Evolutionary conservation across 2,113 vertebrate species (phyloP), one percentile per base, ranked within the genome.

Genomic region (Corvus moneduloides): DNA sequence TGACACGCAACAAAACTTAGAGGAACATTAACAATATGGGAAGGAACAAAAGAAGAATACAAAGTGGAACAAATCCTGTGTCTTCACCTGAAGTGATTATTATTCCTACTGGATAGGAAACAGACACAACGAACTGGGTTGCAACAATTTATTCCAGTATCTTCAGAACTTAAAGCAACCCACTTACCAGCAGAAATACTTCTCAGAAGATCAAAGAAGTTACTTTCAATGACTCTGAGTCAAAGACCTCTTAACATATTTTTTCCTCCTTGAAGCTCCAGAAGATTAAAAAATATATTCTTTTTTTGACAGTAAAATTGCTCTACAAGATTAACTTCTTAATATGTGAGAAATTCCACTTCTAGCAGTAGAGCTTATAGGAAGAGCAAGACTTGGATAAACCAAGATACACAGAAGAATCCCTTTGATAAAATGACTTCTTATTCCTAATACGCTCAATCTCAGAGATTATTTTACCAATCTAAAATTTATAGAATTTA

Each of bases 211-310:
- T 84, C 82, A 91, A 87, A 94, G 75, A 88, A 91, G 43, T 82
- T 82, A 59, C 15, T 90, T 79, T 30, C 48, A 78, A 39, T 15
- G 30, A 92, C 37, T 78, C 23, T 16, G 7, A 89, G 51, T 77
- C 73, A 87, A 93, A 94, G 88, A 93, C 39, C 56, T 90, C 51
- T 84, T 72, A 82, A 79, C 8, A 79, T 55, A 41, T 78, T 95
- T 80, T 84, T 84, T 93, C 48, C 14, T 84, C 26, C 61, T 87
- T 10, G 3, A 87, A 87, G 39, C 33, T 93, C 54, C 48, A 67
- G 13, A 84, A 84, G 59, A 94, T 92, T 87, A 64, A 85, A 76
- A 63, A 93, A 62, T 32, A 62, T 58, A 74, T 54, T 84, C 44
- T 71, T 81, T 77, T 55, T 88, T 41, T 58, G 59, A 80, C 76